Conservation (phyloP, 2,888 invertebrate genomes). For the Leptopilina syphax region DNA sequence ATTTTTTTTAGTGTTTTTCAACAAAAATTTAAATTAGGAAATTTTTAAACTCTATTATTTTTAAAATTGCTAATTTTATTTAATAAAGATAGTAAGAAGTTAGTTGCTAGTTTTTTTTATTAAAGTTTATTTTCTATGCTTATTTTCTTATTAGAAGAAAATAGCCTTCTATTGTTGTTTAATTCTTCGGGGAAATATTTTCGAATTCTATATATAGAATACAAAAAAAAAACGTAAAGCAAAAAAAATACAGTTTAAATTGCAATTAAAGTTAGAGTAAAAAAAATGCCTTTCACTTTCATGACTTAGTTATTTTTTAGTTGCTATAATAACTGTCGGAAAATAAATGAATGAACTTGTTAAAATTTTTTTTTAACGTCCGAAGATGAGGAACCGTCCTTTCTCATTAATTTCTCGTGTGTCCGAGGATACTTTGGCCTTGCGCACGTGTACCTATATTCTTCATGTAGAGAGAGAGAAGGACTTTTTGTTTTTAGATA, state of each 20-base stretch:
- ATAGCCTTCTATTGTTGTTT: too few species aligned
- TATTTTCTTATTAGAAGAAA: too few species aligned
- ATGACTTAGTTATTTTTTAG: conserved; percentile 7
- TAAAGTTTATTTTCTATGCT: too few species aligned
- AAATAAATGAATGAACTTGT: conserved; percentile 24
- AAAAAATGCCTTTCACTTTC: neutral
- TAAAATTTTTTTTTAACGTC: conserved; percentile 4
- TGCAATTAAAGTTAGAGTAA: neutral
- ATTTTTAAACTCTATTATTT: too few species aligned
- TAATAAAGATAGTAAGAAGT: too few species aligned
- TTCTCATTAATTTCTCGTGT: conserved; percentile 3
- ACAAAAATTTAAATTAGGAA: too few species aligned
- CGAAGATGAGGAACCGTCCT: neutral
- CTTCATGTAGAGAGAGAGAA: too few species aligned
- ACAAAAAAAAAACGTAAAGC: neutral
- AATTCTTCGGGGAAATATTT: neutral
- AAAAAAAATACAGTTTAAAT: conserved; percentile 4
- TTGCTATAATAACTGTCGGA: conserved; percentile 10
- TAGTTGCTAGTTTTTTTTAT: too few species aligned
- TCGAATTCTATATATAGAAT: neutral
- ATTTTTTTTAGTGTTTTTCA: too few species aligned
- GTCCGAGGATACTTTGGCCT: neutral
- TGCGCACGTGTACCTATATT: neutral
- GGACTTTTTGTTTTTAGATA: too few species aligned
- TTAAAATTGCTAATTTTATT: too few species aligned